Percentiles rank a stretch among this genome's conserved stretches.
Conservation (phyloP, 2,888 invertebrate genomes). For the Ectemnius cavifrons region DNA sequence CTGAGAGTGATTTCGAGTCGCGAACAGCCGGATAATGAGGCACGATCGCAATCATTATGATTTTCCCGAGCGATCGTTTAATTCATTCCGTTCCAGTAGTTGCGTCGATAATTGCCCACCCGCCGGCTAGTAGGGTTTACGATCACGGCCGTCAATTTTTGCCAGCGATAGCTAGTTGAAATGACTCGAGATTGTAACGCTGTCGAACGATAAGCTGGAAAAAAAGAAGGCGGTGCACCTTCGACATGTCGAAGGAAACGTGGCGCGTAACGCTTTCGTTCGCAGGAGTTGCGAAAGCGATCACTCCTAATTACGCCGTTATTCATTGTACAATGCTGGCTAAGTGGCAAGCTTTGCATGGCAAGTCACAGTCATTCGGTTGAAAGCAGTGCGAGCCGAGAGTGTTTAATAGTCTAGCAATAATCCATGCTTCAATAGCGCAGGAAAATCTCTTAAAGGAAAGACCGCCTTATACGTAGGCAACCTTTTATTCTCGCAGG, state of each 20-base stretch:
- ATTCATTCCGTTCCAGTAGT: background rate
- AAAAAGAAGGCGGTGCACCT: background rate
- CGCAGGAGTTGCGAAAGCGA: constrained; percentile 3
- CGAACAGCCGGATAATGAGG: background rate
- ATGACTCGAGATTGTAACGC: background rate
- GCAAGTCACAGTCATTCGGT: constrained; percentile 8
- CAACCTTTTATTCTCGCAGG: too few species aligned
- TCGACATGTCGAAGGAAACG: background rate
- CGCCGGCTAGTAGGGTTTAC: background rate
- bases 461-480: too few species aligned
- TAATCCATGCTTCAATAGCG: too few species aligned
- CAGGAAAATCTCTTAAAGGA: too few species aligned
- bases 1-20: background rate
- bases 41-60: constrained; percentile 3
- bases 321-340: background rate
- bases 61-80: constrained; percentile 1
- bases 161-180: background rate
- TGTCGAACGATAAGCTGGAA: background rate
- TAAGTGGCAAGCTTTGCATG: constrained; percentile 18
- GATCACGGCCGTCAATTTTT: background rate
- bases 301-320: background rate
- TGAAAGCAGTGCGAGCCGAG: constrained; percentile 17
- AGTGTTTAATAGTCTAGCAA: too few species aligned
- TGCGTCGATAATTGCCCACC: background rate
- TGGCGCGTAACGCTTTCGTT: background rate